Percentiles rank a stretch among this genome's conserved stretches.
These are phyloP conservation scores for Myodes glareolus DNA, from an alignment of 2,113 vertebrate genomes.

Conservation along the genomic window DNA sequence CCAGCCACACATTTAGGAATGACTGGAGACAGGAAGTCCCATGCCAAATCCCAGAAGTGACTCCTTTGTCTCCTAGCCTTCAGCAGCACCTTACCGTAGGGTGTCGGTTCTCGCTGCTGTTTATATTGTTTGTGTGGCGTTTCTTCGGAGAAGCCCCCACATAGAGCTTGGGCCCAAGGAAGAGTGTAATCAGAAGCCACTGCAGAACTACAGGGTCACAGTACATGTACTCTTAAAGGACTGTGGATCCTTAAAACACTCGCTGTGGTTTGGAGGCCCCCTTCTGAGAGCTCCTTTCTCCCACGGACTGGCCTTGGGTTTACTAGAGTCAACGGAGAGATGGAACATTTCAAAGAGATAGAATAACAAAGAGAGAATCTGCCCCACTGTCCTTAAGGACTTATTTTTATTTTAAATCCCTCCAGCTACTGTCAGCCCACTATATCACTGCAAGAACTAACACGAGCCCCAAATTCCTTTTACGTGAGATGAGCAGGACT, in stretches of 20 bases:
- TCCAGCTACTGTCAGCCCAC: conserved; percentile 24
- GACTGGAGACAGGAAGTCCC: not conserved
- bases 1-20: rapidly evolving
- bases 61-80: not conserved
- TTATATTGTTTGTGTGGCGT: not conserved
- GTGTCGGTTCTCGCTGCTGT: not conserved
- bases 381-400: not conserved
- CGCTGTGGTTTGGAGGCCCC: rapidly evolving
- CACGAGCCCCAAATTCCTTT: conserved; percentile 17
- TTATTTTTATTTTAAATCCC: not conserved
- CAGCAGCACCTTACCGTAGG: not conserved
- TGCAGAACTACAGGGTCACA: rapidly evolving
- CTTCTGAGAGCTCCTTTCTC: not conserved
- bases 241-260: not conserved
- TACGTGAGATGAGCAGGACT: not conserved
- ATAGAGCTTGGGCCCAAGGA: not conserved
- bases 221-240: not conserved
- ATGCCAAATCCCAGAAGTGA: not conserved
- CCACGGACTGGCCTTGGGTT: not conserved
- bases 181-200: not conserved
- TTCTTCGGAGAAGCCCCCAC: not conserved
- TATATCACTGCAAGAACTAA: conserved; percentile 15
- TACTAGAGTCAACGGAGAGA: not conserved
- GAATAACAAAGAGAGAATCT: not conserved
- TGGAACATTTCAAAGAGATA: not conserved